Evolutionary conservation across 2,797 vertebrate species (phyloP), one percentile per base, ranked within the genome.

Genomic region (Alectoris magna): DNA sequence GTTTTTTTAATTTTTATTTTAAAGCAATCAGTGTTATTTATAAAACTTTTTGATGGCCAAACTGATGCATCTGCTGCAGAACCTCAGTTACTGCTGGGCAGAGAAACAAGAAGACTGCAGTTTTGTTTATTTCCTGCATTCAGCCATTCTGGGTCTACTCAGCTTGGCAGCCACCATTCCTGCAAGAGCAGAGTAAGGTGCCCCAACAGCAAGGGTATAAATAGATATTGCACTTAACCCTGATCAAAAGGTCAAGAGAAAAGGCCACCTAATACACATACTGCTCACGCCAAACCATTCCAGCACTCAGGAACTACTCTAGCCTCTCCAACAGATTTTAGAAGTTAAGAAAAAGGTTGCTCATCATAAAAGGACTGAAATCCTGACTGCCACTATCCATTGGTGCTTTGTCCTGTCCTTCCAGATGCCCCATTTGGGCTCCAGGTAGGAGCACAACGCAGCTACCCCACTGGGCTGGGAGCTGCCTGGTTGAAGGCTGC

Each of bases 181-280:
- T 85, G 29, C 49, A 85, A 74, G 26, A 84, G 72, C 63, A 84
- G 70, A n/a, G 68, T 56, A 84, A 77, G 18, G 56, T 66, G 29
- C 86, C 74, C 31, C 48, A 76, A 78, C 76, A 71, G 53, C 87
- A 43, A 23, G 9, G 15, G 64, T 92, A 82, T 91, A 93, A 93
- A 94, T 87, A 96, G 92, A 93, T 44, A 66, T 41, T 70, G 75
- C 85, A 49, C 80, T 94, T 2, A 0, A 88, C 93, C 70, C 76
- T 88, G 67, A 72, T 73, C 84, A 70, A 88, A 96, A 94, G 76
- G 89, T 94, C 82, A 91, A 84, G 60, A 84, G 82, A 87, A 96
- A 93, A 92, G 75, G 73, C 91, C 84, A 60, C 39, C 49, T 87
- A 85, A 94, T 91, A 88, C 64, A 41, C 88, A 70, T 66, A 82